Percentiles rank a stretch among this genome's conserved stretches.
These are phyloP conservation scores for Pleuronectes platessa DNA, from an alignment of 2,113 vertebrate genomes.

Conservation along the genomic window DNA sequence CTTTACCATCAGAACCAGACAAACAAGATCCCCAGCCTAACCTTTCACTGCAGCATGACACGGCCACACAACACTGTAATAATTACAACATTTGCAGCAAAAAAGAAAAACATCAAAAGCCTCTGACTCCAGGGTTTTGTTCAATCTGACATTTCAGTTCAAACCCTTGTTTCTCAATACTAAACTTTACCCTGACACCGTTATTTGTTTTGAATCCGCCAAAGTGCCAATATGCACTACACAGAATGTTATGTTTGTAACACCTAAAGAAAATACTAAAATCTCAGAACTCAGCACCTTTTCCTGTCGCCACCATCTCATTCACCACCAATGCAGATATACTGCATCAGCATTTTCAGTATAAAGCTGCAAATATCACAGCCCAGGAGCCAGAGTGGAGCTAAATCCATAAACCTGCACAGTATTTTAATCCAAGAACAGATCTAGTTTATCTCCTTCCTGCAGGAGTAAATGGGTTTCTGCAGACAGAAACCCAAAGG, in stretches of 20 bases:
- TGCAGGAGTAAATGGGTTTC: slow-evolving; percentile 37
- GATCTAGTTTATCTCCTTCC: slow-evolving; percentile 11
- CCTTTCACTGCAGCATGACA: not conserved
- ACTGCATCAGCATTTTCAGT: slow-evolving; percentile 16
- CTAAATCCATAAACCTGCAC: slow-evolving; percentile 21
- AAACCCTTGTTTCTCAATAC: slow-evolving; percentile 4
- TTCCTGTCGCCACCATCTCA: slow-evolving; percentile 2
- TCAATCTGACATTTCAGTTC: slow-evolving; percentile 28
- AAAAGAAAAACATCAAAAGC: not conserved
- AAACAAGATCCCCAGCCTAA: not conserved
- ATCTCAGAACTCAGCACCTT: not conserved
- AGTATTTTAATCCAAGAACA: slow-evolving; percentile 34
- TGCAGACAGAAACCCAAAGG: slow-evolving; percentile 24
- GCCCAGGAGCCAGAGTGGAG: not conserved
- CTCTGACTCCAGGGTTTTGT: not conserved
- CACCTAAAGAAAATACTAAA: not conserved
- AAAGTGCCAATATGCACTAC: not conserved
- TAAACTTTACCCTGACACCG: not conserved
- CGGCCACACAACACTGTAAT: not conserved
- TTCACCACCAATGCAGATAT: slow-evolving; percentile 1
- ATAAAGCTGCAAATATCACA: slow-evolving; percentile 12
- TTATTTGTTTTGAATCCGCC: slow-evolving; percentile 2
- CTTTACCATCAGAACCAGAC: not conserved
- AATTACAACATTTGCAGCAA: not conserved
- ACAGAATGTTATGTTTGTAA: not conserved